phyloP scores from a whole-genome alignment of 2,113 vertebrate genomes.

The Scartelaos histophorus region DNA sequence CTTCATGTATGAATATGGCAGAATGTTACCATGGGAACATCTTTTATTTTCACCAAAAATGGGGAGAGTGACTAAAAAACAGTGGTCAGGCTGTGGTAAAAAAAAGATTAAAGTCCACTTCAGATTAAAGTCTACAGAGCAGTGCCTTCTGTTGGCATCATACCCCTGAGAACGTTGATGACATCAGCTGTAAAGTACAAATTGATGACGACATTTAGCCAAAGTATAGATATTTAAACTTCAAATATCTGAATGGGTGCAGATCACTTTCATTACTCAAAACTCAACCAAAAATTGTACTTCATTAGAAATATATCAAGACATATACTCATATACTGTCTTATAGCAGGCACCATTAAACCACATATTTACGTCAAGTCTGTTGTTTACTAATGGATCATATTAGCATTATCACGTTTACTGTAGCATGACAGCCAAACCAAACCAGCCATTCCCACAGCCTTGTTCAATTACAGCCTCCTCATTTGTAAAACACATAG shows the following conservation, averaged over 20 bases:
- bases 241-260: too few relatives aligned
- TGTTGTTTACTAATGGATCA: slow-evolving; percentile 32
- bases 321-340: not conserved
- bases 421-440: not conserved
- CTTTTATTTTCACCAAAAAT: too few relatives aligned
- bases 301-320: not conserved
- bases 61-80: too few relatives aligned
- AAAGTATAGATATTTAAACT: not conserved
- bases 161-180: too few relatives aligned
- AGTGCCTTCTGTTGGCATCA: too few relatives aligned
- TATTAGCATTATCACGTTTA: slow-evolving; percentile 2
- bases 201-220: not conserved
- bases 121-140: too few relatives aligned
- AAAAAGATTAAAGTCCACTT: too few relatives aligned
- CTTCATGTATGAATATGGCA: too few relatives aligned
- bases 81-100: too few relatives aligned
- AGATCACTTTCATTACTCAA: too few relatives aligned
- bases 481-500: slow-evolving; percentile 56
- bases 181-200: too few relatives aligned
- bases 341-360: not conserved
- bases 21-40: too few relatives aligned
- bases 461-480: slow-evolving; percentile 16
- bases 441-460: slow-evolving; percentile 11
- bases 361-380: not conserved
- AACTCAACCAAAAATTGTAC: not conserved